Evolutionary conservation across 2,888 invertebrate species (phyloP).

Genomic region (Orchesella flavescens): DNA sequence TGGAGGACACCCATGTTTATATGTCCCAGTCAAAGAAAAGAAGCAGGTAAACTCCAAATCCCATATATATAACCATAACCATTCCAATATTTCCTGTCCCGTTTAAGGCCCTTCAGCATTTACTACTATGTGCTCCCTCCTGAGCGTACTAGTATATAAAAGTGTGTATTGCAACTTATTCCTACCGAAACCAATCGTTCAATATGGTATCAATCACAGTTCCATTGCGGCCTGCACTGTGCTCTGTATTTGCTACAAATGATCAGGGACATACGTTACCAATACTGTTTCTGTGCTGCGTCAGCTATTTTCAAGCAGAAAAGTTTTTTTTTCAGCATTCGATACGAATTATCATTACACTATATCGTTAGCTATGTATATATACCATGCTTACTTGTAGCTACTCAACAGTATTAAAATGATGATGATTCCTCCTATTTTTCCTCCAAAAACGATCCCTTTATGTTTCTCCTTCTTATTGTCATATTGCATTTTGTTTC

Average conservation of each 20-base stretch:
- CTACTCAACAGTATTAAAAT: not conserved
- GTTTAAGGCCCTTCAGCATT: not conserved
- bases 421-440: constrained; percentile 45
- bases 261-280: not conserved
- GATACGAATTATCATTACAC: constrained; percentile 30
- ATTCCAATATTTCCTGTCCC: not conserved
- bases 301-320: not conserved
- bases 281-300: not conserved
- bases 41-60: not conserved
- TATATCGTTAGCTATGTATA: constrained; percentile 27
- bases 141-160: not conserved
- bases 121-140: too few relatives aligned
- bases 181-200: constrained; percentile 4
- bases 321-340: not conserved
- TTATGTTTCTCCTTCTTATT: constrained; percentile 18
- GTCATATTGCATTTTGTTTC: constrained; percentile 32
- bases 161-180: not conserved
- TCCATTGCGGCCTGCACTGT: not conserved
- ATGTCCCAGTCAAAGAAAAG: not conserved
- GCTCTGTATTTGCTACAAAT: too few relatives aligned
- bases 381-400: constrained; percentile 5
- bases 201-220: constrained; percentile 4
- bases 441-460: constrained; percentile 46
- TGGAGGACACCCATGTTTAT: constrained; percentile 9
- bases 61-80: not conserved